Conservation (phyloP, 2,113 vertebrate species). For the Cynoglossus semilaevis region DNA sequence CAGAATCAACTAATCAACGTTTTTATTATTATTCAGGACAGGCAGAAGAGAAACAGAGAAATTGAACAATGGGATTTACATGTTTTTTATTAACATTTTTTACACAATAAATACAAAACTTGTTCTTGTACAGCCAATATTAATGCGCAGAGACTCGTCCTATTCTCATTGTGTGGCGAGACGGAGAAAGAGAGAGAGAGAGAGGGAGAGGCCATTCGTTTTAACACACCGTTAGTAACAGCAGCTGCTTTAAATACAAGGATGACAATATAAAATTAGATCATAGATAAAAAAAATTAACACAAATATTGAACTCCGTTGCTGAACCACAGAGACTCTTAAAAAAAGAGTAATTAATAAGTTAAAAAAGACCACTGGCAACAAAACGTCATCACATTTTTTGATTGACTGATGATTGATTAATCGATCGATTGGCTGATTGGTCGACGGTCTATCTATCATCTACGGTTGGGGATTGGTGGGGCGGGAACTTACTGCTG, state of each 20-base stretch:
- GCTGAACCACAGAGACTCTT: constrained; percentile 72
- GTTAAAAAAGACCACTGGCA: constrained; percentile 66
- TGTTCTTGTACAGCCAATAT: constrained; percentile 93
- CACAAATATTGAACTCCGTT: constrained; percentile 69
- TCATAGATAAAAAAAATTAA: constrained; percentile 48
- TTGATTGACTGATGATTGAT: constrained; percentile 18
- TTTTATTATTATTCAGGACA: not conserved
- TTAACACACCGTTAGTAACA: constrained; percentile 63
- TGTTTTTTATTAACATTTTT: constrained; percentile 94
- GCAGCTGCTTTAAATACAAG: constrained; percentile 85
- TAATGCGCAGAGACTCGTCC: constrained; percentile 86
- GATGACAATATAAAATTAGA: constrained; percentile 42
- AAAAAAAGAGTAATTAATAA: constrained; percentile 22
- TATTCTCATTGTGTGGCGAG: constrained; percentile 80
- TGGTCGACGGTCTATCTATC: too few relatives aligned
- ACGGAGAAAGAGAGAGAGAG: constrained; percentile 55
- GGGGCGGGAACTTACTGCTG: constrained; percentile 29
- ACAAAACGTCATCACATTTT: constrained; percentile 26
- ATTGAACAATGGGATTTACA: constrained; percentile 35
- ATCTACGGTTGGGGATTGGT: constrained; percentile 8
- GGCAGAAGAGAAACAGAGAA: constrained; percentile 5
- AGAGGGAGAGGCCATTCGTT: constrained; percentile 63
- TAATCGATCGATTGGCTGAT: constrained; percentile 34
- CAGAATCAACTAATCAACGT: too few relatives aligned
- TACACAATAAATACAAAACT: constrained; percentile 99